Conservation (phyloP, 2,888 invertebrate species). For the Acrobasis consociella region DNA sequence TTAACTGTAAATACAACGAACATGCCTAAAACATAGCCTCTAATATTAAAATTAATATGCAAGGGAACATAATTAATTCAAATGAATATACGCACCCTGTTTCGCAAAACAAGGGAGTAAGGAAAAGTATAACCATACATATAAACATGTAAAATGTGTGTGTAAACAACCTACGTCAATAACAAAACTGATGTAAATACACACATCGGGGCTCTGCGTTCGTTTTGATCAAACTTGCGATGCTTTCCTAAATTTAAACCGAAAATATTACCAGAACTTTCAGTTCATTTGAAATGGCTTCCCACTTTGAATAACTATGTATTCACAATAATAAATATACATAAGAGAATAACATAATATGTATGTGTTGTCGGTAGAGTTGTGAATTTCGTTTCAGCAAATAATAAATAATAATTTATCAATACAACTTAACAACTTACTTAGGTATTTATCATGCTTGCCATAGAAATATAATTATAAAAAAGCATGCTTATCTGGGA, state of each 20-base stretch:
- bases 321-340: neutral
- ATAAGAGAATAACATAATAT: neutral
- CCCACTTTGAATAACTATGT: neutral
- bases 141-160: conserved; percentile 39
- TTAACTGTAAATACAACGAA: conserved; percentile 3
- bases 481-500: too few relatives aligned
- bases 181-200: conserved; percentile 49
- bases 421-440: too few relatives aligned
- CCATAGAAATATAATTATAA: too few relatives aligned
- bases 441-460: too few relatives aligned
- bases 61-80: conserved; percentile 55
- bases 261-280: conserved; percentile 1
- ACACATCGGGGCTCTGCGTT: conserved; percentile 55
- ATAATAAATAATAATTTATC: too few relatives aligned
- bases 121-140: conserved; percentile 47
- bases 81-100: conserved; percentile 43
- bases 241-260: conserved; percentile 49
- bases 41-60: conserved; percentile 42
- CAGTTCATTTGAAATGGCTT: neutral
- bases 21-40: conserved; percentile 31
- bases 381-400: neutral
- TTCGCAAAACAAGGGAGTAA: conserved; percentile 39
- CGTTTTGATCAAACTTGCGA: conserved; percentile 66
- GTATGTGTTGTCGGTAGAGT: neutral
- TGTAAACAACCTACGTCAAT: conserved; percentile 67